Base-by-base conservation (phyloP, 1,140 invertebrate genomes). In the Diprion similis region DNA sequence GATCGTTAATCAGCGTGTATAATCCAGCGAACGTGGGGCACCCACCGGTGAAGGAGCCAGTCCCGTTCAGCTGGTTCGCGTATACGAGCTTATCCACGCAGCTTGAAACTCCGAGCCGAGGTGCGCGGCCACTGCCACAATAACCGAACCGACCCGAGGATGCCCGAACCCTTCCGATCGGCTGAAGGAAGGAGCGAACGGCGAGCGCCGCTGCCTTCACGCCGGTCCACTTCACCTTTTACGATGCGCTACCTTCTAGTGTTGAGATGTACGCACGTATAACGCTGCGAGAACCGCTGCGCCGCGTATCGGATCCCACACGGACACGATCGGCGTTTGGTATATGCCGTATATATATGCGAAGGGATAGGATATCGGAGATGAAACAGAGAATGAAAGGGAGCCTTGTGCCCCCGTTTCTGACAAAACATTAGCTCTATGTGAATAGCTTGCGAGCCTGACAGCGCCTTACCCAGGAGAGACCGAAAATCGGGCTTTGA, bases 61-160 rank as follows among this genome's bases (percentile, higher is more conserved):
- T 78, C 80, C 79, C 81, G 83, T 79, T 81, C 83, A 84, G 82
- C 85, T 82, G 82, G 85, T 59, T 86, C 85, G 83, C 82, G 82
- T 84, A 37, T 37, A 85, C 82, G 83, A 86, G 83, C 84, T 85
- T 84, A 83, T 84, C 79, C 83, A 84, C 83, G 83, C 84, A 84
- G 83, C 84, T 78, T 85, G 82, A 85, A 84, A 85, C 84, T 84
- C 78, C 74, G 77, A 37, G 72, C 80, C 78, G 77, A 80, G 81
- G 78, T 68, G 68, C 80, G 81, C 81, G 80, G 78, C 80, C 78
- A 80, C 81, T 76, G 77, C 78, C 80, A 79, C 24, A 59, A 59
- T 6, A 4, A 9, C 7, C 51, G 51, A 59, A 9, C 9, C 11
- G 51, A 15, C 6, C 11, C 51, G 51, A 59, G 73, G 79, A 80